Evolutionary conservation across 2,797 vertebrate genomes (phyloP).

Genomic region (Syncerus caffer): DNA sequence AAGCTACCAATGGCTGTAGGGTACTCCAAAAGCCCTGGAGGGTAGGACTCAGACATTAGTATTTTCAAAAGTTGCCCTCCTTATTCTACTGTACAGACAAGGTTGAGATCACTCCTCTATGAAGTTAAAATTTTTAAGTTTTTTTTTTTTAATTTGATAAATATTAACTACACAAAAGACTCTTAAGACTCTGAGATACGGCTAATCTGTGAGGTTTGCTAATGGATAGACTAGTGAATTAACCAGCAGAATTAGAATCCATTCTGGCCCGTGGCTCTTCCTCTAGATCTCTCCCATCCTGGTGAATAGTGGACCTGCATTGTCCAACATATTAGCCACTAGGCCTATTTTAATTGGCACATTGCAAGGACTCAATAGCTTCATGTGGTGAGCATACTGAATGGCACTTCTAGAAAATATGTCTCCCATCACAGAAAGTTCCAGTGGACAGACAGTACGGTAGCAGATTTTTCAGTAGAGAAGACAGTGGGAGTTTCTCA

Average conservation of each 20-base stretch:
- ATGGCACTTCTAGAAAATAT: background rate
- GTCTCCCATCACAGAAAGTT: background rate
- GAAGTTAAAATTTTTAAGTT: background rate
- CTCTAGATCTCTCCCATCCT: background rate
- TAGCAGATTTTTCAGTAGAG: background rate
- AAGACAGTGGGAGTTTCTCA: background rate
- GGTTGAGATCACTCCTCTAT: background rate
- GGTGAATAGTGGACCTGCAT: background rate
- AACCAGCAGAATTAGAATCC: background rate
- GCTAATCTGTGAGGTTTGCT: background rate
- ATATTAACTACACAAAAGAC: background rate
- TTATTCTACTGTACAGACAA: background rate
- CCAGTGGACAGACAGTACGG: accelerated
- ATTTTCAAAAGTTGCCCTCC: background rate
- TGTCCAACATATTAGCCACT: too few relatives aligned
- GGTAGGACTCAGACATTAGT: background rate
- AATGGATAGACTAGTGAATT: background rate
- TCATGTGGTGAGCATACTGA: background rate
- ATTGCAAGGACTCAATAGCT: background rate
- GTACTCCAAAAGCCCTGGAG: background rate
- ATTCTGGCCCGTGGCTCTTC: accelerated
- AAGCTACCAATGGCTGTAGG: background rate
- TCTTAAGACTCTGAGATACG: background rate
- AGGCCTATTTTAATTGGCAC: background rate
- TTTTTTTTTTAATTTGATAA: background rate